A percentile compares a stretch with the other conserved stretches of the same genome.
Evolutionary conservation across 2,113 vertebrate genomes (phyloP).

Genomic region (Prochilodus magdalenae): DNA sequence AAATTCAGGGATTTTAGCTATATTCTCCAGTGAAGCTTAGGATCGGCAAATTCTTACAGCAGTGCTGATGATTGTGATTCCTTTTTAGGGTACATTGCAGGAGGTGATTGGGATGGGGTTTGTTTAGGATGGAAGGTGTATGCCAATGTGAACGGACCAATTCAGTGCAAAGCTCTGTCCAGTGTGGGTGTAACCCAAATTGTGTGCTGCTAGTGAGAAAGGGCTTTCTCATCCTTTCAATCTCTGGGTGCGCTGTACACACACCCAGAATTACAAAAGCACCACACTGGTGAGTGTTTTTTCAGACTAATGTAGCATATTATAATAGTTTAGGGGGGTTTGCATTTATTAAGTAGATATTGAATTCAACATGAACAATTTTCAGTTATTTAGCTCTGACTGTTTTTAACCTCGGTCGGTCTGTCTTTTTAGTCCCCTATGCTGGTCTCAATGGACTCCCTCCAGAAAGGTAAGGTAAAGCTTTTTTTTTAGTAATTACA

Average conservation of each 20-base stretch:
- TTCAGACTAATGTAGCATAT: not conserved
- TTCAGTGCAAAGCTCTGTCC: conserved; percentile 93
- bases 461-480: conserved; percentile 93
- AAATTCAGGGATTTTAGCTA: not conserved
- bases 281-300: conserved; percentile 86
- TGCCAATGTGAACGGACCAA: conserved; percentile 91
- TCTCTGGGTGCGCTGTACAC: conserved; percentile 91
- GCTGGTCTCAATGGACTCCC: conserved; percentile 87
- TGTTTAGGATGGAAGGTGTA: conserved; percentile 97
- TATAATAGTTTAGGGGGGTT: not conserved
- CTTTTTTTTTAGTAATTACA: no score
- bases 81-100: conserved; percentile 87
- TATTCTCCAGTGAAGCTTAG: not conserved
- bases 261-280: conserved; percentile 93
- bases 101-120: conserved; percentile 96
- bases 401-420: not conserved
- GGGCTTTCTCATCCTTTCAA: conserved; percentile 89
- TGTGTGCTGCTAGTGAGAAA: conserved; percentile 97
- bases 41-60: not conserved
- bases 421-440: conserved; percentile 83
- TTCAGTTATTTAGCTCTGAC: no score
- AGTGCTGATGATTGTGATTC: not conserved
- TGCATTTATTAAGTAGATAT: no score
- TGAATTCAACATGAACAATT: no score
- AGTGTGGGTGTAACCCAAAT: conserved; percentile 90